phyloP scores from a whole-genome alignment of 1,140 invertebrate genomes.

The Muscidifurax raptorellus region DNA sequence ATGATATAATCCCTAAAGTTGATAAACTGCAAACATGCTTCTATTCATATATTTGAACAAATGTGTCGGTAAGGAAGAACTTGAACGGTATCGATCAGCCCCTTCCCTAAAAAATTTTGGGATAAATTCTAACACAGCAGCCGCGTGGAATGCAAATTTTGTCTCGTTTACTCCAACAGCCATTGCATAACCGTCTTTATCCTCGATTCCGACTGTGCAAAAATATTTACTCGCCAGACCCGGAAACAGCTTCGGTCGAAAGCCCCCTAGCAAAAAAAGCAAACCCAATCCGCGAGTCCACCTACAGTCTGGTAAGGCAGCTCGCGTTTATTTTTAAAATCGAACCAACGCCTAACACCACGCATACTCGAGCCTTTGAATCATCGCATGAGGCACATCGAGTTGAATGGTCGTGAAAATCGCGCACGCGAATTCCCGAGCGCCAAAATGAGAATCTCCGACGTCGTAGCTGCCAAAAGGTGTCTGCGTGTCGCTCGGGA shows the following conservation, averaged over 20 bases:
- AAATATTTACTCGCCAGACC: neutral
- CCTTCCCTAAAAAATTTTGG: too few species aligned
- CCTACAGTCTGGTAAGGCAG: neutral
- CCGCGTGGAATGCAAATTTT: too few species aligned
- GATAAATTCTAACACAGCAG: too few species aligned
- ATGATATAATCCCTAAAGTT: too few species aligned
- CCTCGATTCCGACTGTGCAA: neutral
- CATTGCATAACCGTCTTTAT: neutral
- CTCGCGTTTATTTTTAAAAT: constrained; percentile 16
- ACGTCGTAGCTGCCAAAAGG: constrained; percentile 30
- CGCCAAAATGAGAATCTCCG: neutral
- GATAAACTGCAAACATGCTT: too few species aligned
- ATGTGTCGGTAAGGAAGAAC: too few species aligned
- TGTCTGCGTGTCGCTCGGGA: neutral
- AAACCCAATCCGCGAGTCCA: neutral
- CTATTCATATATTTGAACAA: too few species aligned
- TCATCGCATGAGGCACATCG: neutral
- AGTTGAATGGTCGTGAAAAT: constrained; percentile 50
- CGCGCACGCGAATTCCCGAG: constrained; percentile 12
- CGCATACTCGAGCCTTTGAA: neutral
- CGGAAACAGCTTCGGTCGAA: neutral
- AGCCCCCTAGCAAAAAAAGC: neutral
- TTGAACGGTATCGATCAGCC: too few species aligned
- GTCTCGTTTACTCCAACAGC: neutral
- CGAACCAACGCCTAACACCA: neutral